Evolutionary conservation across 2,797 vertebrate species (phyloP).

Genomic region (Dallia pectoralis): DNA sequence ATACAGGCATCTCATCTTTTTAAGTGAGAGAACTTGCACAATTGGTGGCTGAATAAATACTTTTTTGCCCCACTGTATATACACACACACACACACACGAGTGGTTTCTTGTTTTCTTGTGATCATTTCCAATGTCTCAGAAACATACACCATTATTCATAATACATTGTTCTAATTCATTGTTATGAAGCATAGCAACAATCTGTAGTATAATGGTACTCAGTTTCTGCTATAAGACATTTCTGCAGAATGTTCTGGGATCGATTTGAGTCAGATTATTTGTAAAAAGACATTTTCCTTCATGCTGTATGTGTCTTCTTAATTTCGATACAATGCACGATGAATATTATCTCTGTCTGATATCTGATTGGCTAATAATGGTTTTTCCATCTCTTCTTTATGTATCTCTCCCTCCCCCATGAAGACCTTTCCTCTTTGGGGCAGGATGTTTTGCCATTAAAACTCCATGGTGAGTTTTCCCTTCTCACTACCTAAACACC

Average conservation of each 20-base stretch:
- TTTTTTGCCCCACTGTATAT: too few species aligned
- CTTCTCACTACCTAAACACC: constrained; percentile 15
- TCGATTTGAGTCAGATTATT: constrained; percentile 60
- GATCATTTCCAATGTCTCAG: constrained; percentile 46
- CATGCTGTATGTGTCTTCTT: constrained; percentile 39
- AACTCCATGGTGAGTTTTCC: constrained; percentile 99
- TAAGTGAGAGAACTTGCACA: too few species aligned
- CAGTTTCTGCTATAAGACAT: constrained; percentile 44
- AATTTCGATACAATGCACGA: constrained; percentile 61
- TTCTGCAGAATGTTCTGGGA: constrained; percentile 47
- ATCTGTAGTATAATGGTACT: constrained; percentile 32
- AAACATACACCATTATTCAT: constrained; percentile 38
- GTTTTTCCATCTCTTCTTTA: constrained; percentile 82
- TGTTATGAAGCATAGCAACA: constrained; percentile 43
- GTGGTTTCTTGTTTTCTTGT: too few species aligned
- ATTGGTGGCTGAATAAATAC: too few species aligned
- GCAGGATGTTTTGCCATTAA: constrained; percentile 99
- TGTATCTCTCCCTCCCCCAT: constrained; percentile 50
- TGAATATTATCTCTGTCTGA: constrained; percentile 65
- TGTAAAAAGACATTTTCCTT: neutral
- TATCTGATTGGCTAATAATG: constrained; percentile 79
- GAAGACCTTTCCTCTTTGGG: constrained; percentile 99
- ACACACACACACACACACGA: too few species aligned
- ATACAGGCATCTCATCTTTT: too few species aligned
- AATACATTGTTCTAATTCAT: constrained; percentile 25